Evolutionary conservation across 2,888 invertebrate species (phyloP).

Genomic region (Zonitis immaculata): DNA sequence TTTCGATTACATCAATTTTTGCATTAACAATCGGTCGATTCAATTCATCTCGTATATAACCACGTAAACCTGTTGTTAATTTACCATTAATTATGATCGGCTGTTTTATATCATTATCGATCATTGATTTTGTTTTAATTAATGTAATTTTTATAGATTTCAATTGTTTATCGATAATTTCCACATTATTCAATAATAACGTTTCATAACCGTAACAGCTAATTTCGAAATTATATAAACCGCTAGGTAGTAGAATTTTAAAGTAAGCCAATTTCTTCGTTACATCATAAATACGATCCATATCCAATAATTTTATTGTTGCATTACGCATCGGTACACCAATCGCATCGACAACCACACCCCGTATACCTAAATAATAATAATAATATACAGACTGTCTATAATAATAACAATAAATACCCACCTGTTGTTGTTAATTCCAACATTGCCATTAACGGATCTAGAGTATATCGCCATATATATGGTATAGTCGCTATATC

Average conservation of each 20-base stretch:
- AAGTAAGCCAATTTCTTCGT: constrained; percentile 67
- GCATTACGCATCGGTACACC: constrained; percentile 68
- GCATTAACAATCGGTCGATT: constrained; percentile 57
- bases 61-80: constrained; percentile 31
- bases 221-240: constrained; percentile 60
- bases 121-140: constrained; percentile 10
- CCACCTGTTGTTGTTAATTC: constrained; percentile 60
- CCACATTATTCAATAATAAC: constrained; percentile 30
- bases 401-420: no score
- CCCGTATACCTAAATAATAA: constrained; percentile 66
- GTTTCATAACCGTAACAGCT: constrained; percentile 56
- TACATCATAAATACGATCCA: constrained; percentile 56
- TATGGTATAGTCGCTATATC: constrained; percentile 58
- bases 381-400: no score
- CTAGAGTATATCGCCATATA: constrained; percentile 67
- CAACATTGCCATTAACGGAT: constrained; percentile 60
- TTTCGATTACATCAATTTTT: constrained; percentile 49
- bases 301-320: constrained; percentile 60
- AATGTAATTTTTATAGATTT: constrained; percentile 41
- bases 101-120: neutral
- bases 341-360: constrained; percentile 62
- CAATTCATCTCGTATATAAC: constrained; percentile 56
- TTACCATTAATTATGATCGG: neutral
- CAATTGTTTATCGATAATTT: constrained; percentile 46
- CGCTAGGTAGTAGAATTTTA: constrained; percentile 66